These are phyloP conservation scores for Calliphora vomitoria DNA, from an alignment of 2,888 invertebrate genomes.

Conservation along the genomic window DNA sequence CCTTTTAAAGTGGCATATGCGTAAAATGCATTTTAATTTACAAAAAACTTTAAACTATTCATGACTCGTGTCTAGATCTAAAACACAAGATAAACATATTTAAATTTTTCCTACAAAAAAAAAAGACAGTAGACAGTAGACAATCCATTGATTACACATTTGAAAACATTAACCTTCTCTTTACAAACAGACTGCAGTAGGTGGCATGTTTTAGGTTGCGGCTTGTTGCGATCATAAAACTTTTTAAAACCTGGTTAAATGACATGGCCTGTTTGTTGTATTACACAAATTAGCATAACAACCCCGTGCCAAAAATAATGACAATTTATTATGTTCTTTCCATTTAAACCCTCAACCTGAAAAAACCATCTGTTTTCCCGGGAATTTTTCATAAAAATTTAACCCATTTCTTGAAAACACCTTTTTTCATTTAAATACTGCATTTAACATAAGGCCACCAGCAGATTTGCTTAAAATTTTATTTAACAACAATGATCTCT, in stretches of 20 bases:
- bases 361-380: constrained; percentile 51
- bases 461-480: constrained; percentile 54
- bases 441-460: constrained; percentile 46
- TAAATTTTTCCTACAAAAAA: background rate
- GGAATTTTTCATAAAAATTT: constrained; percentile 24
- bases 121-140: constrained; percentile 10
- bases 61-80: constrained; percentile 73
- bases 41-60: constrained; percentile 31
- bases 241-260: constrained; percentile 30
- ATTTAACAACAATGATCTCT: constrained; percentile 22
- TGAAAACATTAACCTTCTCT: background rate
- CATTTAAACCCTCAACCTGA: constrained; percentile 33
- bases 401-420: constrained; percentile 55
- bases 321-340: constrained; percentile 43
- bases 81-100: constrained; percentile 60
- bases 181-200: constrained; percentile 18
- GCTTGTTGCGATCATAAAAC: constrained; percentile 55
- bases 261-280: constrained; percentile 21
- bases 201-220: constrained; percentile 58
- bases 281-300: constrained; percentile 71
- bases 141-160: constrained; percentile 27
- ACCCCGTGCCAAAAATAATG: constrained; percentile 71
- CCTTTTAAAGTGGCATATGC: constrained; percentile 67
- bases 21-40: constrained; percentile 73
- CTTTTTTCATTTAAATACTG: constrained; percentile 28